These are phyloP conservation scores for Patagioenas fasciata DNA, from an alignment of 2,113 vertebrate genomes.

Conservation along the genomic window DNA sequence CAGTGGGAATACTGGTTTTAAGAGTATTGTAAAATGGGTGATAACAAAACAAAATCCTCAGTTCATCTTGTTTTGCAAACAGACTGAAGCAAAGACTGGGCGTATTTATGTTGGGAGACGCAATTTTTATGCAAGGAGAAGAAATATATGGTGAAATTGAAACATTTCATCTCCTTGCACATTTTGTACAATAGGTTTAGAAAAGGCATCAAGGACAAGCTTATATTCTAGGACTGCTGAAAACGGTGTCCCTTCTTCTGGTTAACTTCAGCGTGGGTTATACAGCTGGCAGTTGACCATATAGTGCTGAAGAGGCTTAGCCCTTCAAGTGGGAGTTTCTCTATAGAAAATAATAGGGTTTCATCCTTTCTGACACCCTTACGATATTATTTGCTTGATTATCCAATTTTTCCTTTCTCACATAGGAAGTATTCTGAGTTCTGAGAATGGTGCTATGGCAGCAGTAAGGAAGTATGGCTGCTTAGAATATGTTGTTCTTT, in stretches of 20 bases:
- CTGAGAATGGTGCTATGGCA: not conserved
- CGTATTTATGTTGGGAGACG: not conserved
- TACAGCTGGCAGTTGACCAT: accelerated
- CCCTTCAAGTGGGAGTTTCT: not conserved
- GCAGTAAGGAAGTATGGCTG: not conserved
- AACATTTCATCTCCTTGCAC: not conserved
- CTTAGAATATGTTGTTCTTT: not conserved
- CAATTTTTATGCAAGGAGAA: not conserved
- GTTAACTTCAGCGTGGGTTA: not conserved
- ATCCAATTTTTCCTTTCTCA: not conserved
- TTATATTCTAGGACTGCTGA: not conserved
- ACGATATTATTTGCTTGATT: accelerated
- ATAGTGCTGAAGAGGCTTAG: not conserved
- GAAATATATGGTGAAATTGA: not conserved
- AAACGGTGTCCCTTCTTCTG: not conserved
- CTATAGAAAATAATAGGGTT: not conserved
- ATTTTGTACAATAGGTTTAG: not conserved
- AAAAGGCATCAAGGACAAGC: not conserved
- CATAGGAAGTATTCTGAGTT: not conserved
- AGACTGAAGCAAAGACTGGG: not conserved
- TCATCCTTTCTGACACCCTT: not conserved
- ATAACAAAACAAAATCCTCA: not conserved
- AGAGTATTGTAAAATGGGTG: not conserved
- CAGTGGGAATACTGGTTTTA: not conserved
- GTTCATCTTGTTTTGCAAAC: not conserved